Percentiles rank a stretch among this genome's conserved stretches.
phyloP scores from a whole-genome alignment of 64 coral and sea anemone genomes.

The Dendrophyllia cribrosa region DNA sequence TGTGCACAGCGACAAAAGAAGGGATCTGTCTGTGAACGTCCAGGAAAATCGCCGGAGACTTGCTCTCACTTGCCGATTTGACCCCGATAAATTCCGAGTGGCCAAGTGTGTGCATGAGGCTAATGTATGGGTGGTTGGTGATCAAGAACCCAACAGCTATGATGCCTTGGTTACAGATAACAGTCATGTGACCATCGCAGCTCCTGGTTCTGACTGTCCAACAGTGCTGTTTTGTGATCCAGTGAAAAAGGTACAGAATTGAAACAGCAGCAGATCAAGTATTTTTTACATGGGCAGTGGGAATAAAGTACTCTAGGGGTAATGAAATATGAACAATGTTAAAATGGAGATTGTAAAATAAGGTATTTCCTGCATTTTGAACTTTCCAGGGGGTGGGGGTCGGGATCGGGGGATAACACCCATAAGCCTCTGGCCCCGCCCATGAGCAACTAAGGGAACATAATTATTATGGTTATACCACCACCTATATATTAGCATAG shows the following conservation, averaged over 20 bases:
- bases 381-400: no score
- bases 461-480: no score
- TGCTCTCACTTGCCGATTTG: constrained; percentile 61
- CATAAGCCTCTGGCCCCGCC: no score
- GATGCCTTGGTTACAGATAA: constrained; percentile 86
- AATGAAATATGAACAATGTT: no score
- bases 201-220: constrained; percentile 87
- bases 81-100: constrained; percentile 52
- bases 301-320: no score
- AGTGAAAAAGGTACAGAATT: constrained; percentile 74
- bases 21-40: constrained; percentile 74
- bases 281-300: neutral
- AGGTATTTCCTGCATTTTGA: no score
- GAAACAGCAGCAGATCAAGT: neutral
- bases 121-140: constrained; percentile 83
- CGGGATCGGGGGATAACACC: no score
- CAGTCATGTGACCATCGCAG: constrained; percentile 63
- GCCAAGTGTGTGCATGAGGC: constrained; percentile 74
- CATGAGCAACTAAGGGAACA: no score
- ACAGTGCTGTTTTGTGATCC: constrained; percentile 86
- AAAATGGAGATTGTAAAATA: no score
- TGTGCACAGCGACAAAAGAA: constrained; percentile 72
- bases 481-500: no score
- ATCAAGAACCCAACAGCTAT: constrained; percentile 80
- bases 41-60: constrained; percentile 86